Evolutionary conservation across 1,140 invertebrate genomes (phyloP).

Genomic region (Caenorhabditis elegans): DNA sequence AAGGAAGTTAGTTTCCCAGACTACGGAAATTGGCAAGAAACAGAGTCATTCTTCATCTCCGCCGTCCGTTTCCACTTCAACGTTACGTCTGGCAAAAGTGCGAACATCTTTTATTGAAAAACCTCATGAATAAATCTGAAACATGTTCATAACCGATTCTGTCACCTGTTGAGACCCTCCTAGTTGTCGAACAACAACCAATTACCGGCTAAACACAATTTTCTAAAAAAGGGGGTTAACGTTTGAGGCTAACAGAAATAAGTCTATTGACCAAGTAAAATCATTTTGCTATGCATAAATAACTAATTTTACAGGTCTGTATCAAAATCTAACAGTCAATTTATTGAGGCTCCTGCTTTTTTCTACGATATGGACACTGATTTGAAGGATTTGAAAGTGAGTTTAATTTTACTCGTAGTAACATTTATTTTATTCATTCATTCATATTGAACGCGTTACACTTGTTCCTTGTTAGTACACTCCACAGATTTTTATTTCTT

Average conservation of each 20-base stretch:
- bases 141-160: slow-evolving; percentile 25
- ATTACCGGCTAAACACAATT: not conserved
- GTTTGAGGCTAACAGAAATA: no score
- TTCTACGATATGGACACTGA: slow-evolving; percentile 45
- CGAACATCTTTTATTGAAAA: slow-evolving; percentile 14
- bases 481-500: not conserved
- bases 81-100: not conserved
- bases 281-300: not conserved
- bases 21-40: slow-evolving; percentile 5
- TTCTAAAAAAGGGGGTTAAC: no score
- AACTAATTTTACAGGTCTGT: not conserved
- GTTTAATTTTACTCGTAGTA: no score
- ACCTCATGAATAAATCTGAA: slow-evolving; percentile 24
- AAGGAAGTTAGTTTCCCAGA: not conserved
- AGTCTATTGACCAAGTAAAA: no score
- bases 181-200: not conserved
- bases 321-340: slow-evolving; percentile 4
- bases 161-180: not conserved
- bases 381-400: slow-evolving; percentile 38
- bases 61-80: slow-evolving; percentile 10
- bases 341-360: slow-evolving; percentile 43
- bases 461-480: no score
- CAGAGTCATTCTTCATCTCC: not conserved
- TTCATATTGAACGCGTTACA: no score
- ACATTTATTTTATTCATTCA: no score